Evolutionary conservation across 1,140 invertebrate genomes (phyloP).

Genomic region (Liolophura sinensis): DNA sequence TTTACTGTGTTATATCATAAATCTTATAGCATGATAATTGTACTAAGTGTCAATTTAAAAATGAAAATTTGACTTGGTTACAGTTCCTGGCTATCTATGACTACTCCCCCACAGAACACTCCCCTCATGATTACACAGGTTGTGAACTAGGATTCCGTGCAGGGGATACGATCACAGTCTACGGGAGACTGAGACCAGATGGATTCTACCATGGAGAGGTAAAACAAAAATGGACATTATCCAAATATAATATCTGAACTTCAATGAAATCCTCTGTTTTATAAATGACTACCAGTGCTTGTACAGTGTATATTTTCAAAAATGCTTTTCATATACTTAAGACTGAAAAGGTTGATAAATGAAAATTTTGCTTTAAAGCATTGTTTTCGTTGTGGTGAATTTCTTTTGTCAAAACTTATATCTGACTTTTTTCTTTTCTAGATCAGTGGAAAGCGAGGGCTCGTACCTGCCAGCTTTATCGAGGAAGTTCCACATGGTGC

Average conservation of each 20-base stretch:
- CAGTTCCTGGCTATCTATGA: constrained; percentile 54
- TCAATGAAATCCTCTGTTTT: constrained; percentile 1
- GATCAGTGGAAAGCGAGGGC: constrained; percentile 29
- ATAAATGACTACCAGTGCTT: constrained; percentile 4
- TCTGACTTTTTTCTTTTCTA: constrained; percentile 5
- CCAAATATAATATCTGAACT: not conserved
- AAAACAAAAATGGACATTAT: constrained; percentile 3
- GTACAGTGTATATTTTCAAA: constrained; percentile 1
- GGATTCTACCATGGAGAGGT: constrained; percentile 53
- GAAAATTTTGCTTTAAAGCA: no score
- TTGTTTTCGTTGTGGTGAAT: no score
- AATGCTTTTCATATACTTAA: not conserved
- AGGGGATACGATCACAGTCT: constrained; percentile 45
- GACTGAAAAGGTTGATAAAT: no score
- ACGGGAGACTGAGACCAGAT: constrained; percentile 44
- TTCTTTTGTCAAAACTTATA: no score
- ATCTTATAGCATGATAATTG: no score
- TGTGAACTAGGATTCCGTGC: constrained; percentile 47
- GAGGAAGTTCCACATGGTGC: constrained; percentile 19
- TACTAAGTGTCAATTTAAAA: no score
- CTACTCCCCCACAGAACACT: constrained; percentile 45
- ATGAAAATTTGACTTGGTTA: constrained; percentile 10
- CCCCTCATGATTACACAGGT: constrained; percentile 39
- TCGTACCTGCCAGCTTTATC: constrained; percentile 34
- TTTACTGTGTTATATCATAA: no score